Base-by-base conservation (phyloP, 2,888 invertebrate species). In the Stomorhina lunata region DNA sequence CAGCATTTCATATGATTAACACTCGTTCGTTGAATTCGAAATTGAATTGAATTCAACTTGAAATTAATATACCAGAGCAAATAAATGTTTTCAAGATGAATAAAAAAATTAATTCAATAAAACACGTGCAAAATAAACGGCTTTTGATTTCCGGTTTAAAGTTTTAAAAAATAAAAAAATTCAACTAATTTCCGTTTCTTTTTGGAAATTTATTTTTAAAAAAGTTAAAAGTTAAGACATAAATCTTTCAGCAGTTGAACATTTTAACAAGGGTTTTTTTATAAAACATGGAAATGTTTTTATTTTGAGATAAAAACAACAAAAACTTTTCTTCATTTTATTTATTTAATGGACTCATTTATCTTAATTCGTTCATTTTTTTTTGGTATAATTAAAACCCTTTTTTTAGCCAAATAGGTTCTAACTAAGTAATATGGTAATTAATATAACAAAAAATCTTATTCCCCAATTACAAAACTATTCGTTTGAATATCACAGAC, bases 1-100 rank as follows among this genome's bases (percentile, higher is more conserved):
- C 86, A 86, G 87, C 88, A 89, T 86, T 88, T 87, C 87, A 89
- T 84, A 83, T 75, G 77, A 82, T 82, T 84, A 65, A 76, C 32
- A 78, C 45, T 40, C 45, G 7, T 50, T 59, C 12, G n/a, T n/a
- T n/a, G n/a, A n/a, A n/a, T n/a, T n/a, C n/a, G n/a, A n/a, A 59
- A 34, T 22, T 27, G 25, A 69, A 63, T 17, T n/a, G n/a, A 66
- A 61, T 10, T 68, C 75, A 34, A 29, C 15, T 68, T 68, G 15
- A 69, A 71, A 50, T 22, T 12, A 50, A 48, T 66, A 29, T 17
- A 17, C 65, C 69, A 7, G 34, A 25, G 12, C 50, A 27, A 40
- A 72, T 12, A 37, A 63, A 17, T 50, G n/a, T n/a, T 25, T 12
- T n/a, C 17, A 12, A 25, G 63, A n/a, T n/a, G n/a, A 22, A 50